Evolutionary conservation across 2,888 invertebrate genomes (phyloP).

Genomic region (Lithosia quadra): DNA sequence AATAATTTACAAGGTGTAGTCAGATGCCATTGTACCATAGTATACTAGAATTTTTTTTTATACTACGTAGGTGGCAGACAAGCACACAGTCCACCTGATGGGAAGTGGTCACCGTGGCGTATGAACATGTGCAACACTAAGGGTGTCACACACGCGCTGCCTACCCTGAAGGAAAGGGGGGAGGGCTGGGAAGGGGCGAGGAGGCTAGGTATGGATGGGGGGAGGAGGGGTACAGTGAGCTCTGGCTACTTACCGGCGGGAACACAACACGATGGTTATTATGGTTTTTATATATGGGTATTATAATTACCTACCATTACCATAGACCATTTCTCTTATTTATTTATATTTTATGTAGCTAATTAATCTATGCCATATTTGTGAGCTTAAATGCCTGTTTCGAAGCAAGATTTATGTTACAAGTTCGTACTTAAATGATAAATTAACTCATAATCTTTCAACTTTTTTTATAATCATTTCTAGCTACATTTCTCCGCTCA

Average conservation of each 20-base stretch:
- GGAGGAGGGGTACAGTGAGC: no score
- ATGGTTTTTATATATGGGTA: background rate
- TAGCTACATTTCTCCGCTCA: background rate
- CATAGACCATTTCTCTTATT: background rate
- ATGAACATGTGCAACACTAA: no score
- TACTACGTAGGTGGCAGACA: no score
- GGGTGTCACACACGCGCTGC: no score
- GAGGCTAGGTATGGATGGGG: no score
- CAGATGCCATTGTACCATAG: background rate
- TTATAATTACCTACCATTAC: no score
- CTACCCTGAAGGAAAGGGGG: no score
- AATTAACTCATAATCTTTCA: background rate
- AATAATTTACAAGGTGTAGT: background rate
- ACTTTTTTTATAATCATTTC: slow-evolving; percentile 2
- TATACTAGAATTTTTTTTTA: no score
- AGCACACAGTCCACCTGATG: no score
- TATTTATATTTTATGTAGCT: background rate
- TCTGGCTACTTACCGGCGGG: no score
- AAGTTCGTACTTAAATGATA: background rate
- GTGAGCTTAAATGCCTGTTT: background rate
- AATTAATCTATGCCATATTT: background rate
- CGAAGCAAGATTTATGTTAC: background rate
- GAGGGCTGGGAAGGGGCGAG: no score
- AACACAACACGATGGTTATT: background rate
- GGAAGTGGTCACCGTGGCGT: no score